Conservation (phyloP, 2,113 vertebrate species). For the Chelonoidis abingdonii region DNA sequence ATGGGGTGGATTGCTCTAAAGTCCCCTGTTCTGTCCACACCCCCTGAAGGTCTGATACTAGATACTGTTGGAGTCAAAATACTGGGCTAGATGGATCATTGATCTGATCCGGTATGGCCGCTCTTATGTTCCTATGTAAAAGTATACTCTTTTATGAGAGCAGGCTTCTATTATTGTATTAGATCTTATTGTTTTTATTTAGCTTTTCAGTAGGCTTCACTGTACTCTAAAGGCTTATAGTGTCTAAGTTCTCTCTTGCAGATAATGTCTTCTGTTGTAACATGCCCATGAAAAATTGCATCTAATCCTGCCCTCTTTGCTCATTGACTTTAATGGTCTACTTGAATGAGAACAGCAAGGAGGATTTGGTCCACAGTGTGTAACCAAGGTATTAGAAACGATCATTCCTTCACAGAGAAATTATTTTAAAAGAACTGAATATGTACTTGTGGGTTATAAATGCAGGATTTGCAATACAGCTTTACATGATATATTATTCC, state of each 20-base stretch:
- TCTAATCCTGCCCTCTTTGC: not conserved
- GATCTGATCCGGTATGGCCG: not conserved
- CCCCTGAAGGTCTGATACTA: not conserved
- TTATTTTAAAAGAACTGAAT: not conserved
- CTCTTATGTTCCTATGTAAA: not conserved
- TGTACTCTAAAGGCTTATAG: not conserved
- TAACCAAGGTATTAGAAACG: not conserved
- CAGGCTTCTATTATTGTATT: not conserved
- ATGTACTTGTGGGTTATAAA: conserved; percentile 18
- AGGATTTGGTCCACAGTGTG: not conserved
- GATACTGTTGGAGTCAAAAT: not conserved
- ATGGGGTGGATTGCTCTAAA: not conserved
- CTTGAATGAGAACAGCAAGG: not conserved
- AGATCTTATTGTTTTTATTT: not conserved
- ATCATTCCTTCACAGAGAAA: conserved; percentile 12
- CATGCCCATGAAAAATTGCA: accelerated
- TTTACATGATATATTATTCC: conserved; percentile 16
- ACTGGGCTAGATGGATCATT: not conserved
- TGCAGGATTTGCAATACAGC: conserved; percentile 7
- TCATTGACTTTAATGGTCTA: not conserved
- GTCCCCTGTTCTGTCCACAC: not conserved
- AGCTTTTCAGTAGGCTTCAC: not conserved
- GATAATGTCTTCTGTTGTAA: not conserved
- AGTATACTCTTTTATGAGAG: not conserved
- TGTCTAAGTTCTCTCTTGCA: not conserved